Evolutionary conservation across 2,797 vertebrate genomes (phyloP).

Genomic region (Sternotherus odoratus): DNA sequence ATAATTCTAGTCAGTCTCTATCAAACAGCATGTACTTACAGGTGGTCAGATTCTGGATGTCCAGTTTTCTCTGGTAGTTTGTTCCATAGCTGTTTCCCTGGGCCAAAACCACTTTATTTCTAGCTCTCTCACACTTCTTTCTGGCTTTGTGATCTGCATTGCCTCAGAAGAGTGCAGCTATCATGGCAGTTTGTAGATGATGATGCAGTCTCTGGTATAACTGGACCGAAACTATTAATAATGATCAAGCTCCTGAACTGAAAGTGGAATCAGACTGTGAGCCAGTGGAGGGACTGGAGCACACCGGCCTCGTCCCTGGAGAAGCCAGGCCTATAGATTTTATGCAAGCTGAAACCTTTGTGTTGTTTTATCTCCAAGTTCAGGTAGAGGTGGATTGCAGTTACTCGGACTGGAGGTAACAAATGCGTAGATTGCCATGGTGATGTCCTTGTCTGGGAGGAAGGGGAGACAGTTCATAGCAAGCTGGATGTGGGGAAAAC

Average conservation of each 20-base stretch:
- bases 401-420: too few species aligned
- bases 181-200: too few species aligned
- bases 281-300: too few species aligned
- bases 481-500: too few species aligned
- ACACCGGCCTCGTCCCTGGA: not conserved
- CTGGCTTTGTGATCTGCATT: not conserved
- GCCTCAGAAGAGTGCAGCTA: too few species aligned
- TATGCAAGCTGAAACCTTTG: not conserved
- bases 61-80: rapidly evolving
- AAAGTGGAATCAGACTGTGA: too few species aligned
- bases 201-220: too few species aligned
- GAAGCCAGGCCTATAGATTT: not conserved
- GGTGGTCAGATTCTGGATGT: not conserved
- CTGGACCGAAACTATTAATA: too few species aligned
- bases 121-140: not conserved
- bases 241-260: too few species aligned
- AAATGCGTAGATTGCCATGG: not conserved
- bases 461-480: too few species aligned
- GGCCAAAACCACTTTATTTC: not conserved
- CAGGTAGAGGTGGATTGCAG: too few species aligned
- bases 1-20: not conserved
- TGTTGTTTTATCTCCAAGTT: not conserved
- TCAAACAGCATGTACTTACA: not conserved
- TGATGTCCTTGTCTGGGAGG: too few species aligned
- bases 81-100: not conserved